phyloP scores from a whole-genome alignment of 2,888 invertebrate genomes.

The Lymantria monacha region DNA sequence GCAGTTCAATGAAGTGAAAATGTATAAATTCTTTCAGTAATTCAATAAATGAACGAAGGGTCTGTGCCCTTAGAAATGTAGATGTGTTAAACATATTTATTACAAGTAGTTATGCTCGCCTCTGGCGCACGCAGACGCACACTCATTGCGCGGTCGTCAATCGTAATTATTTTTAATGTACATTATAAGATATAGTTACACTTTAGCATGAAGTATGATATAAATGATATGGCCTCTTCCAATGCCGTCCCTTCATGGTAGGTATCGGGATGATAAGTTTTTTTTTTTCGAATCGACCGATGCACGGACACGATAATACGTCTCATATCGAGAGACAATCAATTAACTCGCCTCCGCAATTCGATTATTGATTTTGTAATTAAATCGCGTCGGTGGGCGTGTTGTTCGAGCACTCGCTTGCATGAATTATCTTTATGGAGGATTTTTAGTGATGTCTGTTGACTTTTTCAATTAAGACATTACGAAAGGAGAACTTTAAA shows the following conservation, averaged over 20 bases:
- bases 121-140: neutral
- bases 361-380: conserved; percentile 80
- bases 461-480: conserved; percentile 59
- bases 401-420: conserved; percentile 36
- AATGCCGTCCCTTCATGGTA: conserved; percentile 16
- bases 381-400: conserved; percentile 71
- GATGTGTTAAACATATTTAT: conserved; percentile 3
- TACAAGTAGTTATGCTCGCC: neutral
- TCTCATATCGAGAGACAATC: conserved; percentile 65
- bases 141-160: conserved; percentile 9
- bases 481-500: conserved; percentile 32
- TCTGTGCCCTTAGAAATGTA: neutral
- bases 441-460: conserved; percentile 51
- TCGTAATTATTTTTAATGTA: conserved; percentile 20
- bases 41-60: neutral
- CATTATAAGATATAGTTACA: conserved; percentile 15
- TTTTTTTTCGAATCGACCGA: conserved; percentile 37
- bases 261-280: conserved; percentile 18
- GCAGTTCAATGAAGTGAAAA: neutral
- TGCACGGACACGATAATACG: conserved; percentile 64
- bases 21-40: neutral
- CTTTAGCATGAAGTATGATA: conserved; percentile 15
- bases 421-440: conserved; percentile 48
- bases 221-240: conserved; percentile 22
- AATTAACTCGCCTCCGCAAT: conserved; percentile 64